These are phyloP conservation scores for Microctenopoma stevenorrisi DNA, from an alignment of 2,797 vertebrate species.

Conservation along the genomic window DNA sequence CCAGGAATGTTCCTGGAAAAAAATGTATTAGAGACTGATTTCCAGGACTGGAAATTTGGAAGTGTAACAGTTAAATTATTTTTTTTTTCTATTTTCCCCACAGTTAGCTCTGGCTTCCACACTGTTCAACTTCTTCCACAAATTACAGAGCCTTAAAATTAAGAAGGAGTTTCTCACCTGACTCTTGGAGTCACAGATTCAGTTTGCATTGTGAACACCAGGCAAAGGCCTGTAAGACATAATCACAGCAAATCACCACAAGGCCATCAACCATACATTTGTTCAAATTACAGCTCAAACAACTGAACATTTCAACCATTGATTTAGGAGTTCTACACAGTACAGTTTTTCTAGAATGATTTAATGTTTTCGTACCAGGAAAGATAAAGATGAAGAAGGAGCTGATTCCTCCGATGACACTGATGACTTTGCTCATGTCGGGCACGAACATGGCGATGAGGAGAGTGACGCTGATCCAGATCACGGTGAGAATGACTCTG, in stretches of 20 bases:
- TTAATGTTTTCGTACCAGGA: constrained; percentile 84
- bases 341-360: no score
- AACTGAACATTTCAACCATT: no score
- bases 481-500: constrained; percentile 82
- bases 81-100: background rate
- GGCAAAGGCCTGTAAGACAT: constrained; percentile 88
- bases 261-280: background rate
- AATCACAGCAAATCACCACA: constrained; percentile 26
- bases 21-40: no score
- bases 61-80: background rate
- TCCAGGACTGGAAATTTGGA: no score
- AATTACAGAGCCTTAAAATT: background rate
- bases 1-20: no score
- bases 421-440: constrained; percentile 91
- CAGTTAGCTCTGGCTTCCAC: background rate
- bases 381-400: constrained; percentile 98
- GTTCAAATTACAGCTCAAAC: background rate
- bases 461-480: constrained; percentile 89
- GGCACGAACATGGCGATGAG: constrained; percentile 90
- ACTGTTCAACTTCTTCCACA: background rate
- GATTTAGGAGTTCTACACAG: no score
- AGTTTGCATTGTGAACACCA: constrained; percentile 87
- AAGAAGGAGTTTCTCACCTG: constrained; percentile 78
- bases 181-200: constrained; percentile 78
- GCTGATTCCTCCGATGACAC: constrained; percentile 92